Evolutionary conservation across 2,888 invertebrate genomes (phyloP).

Genomic region (Maniola hyperantus): DNA sequence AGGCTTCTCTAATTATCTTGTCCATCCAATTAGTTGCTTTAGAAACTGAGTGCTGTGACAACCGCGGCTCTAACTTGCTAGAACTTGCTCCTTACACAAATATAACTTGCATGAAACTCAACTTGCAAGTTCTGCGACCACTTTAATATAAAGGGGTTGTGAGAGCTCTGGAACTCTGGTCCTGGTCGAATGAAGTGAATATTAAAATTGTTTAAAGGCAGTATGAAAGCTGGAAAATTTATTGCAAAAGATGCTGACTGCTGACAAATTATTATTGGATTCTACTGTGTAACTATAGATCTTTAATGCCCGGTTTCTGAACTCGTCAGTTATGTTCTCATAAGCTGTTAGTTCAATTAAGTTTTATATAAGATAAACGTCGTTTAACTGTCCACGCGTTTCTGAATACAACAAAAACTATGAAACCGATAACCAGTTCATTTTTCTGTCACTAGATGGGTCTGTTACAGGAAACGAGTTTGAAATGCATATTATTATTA

Average conservation of each 20-base stretch:
- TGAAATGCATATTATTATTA: too few species aligned
- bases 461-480: too few species aligned
- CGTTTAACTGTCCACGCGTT: too few species aligned
- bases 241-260: background rate
- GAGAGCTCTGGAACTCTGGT: background rate
- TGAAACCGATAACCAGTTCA: too few species aligned
- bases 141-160: conserved; percentile 1
- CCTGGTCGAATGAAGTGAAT: conserved; percentile 4
- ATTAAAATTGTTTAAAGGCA: background rate
- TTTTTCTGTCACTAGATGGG: too few species aligned
- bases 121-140: background rate
- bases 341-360: too few species aligned
- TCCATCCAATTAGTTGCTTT: conserved; percentile 21
- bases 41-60: conserved; percentile 8
- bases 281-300: background rate
- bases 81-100: conserved; percentile 13
- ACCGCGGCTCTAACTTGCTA: too few species aligned
- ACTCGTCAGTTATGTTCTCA: too few species aligned
- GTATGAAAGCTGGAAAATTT: background rate
- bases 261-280: background rate
- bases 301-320: too few species aligned
- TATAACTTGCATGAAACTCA: conserved; percentile 15
- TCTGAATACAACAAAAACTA: too few species aligned
- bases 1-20: too few species aligned
- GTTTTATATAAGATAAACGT: too few species aligned